Conservation (phyloP, 2,797 vertebrate species). For the Mormyrops attenuatus region DNA sequence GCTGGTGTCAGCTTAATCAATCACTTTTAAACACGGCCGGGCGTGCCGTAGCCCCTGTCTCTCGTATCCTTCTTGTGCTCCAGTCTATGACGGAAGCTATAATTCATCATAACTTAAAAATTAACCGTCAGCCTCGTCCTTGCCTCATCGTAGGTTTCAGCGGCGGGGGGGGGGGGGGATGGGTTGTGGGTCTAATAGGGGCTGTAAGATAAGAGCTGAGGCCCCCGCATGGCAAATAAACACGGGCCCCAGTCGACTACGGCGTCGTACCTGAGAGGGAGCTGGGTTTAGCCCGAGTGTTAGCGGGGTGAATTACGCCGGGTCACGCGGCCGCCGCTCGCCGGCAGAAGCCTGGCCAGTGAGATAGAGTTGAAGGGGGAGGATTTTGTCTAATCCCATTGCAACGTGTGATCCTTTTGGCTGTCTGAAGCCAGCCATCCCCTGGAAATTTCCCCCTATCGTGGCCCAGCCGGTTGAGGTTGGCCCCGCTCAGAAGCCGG, state of each 20-base stretch:
- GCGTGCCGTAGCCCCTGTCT: constrained; percentile 48
- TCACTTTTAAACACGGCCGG: constrained; percentile 76
- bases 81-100: constrained; percentile 59
- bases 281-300: constrained; percentile 42
- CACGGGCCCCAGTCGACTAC: constrained; percentile 16
- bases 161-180: constrained; percentile 27
- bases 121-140: constrained; percentile 59
- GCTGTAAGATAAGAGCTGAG: constrained; percentile 31
- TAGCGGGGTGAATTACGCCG: constrained; percentile 43
- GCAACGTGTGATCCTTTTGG: constrained; percentile 50
- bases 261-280: constrained; percentile 41
- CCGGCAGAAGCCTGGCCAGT: constrained; percentile 44
- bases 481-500: constrained; percentile 10
- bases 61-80: constrained; percentile 60
- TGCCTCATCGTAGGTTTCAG: constrained; percentile 55
- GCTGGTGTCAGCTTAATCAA: constrained; percentile 77
- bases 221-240: neutral
- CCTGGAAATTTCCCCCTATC: constrained; percentile 4
- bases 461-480: neutral
- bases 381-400: constrained; percentile 55
- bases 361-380: constrained; percentile 39
- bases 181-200: constrained; percentile 31
- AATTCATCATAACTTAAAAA: constrained; percentile 74
- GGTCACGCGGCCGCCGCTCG: constrained; percentile 50
- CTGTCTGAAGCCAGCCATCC: neutral